phyloP scores from a whole-genome alignment of 2,797 vertebrate species.

The Sebastes oblongus region DNA sequence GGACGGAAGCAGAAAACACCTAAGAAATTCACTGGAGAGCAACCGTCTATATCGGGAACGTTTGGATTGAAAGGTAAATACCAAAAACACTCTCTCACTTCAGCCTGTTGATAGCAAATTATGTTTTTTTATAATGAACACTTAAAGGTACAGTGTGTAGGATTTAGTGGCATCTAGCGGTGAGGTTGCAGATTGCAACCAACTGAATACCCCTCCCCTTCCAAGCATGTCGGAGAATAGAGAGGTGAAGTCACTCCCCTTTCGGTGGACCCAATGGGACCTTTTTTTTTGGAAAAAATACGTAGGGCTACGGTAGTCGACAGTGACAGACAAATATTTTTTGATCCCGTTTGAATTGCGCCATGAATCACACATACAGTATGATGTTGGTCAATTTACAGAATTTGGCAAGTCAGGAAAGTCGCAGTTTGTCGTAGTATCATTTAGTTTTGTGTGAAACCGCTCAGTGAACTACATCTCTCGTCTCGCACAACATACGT shows the following conservation, averaged over 20 bases:
- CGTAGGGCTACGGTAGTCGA: no score
- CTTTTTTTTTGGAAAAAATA: not conserved
- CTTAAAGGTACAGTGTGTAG: not conserved
- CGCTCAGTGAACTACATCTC: no score
- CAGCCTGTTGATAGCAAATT: not conserved
- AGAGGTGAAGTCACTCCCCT: no score
- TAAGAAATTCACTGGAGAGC: slow-evolving; percentile 98
- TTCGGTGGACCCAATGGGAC: no score
- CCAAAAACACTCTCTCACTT: not conserved
- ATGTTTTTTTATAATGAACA: not conserved
- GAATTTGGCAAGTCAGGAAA: rapidly evolving
- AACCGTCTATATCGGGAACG: slow-evolving; percentile 96
- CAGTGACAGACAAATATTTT: no score
- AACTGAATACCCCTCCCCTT: no score
- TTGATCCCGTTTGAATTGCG: no score
- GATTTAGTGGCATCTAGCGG: not conserved
- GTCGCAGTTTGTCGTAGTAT: rapidly evolving
- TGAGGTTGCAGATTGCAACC: not conserved
- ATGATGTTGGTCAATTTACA: no score
- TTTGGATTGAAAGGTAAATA: slow-evolving; percentile 95
- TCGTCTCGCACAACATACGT: no score
- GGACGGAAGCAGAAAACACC: slow-evolving; percentile 99
- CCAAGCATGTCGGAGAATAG: no score
- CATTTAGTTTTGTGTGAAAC: no score
- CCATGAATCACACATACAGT: no score